Evolutionary conservation across 1,140 invertebrate genomes (phyloP), one percentile per base, ranked within the genome.

Genomic region (Apis cerana): DNA sequence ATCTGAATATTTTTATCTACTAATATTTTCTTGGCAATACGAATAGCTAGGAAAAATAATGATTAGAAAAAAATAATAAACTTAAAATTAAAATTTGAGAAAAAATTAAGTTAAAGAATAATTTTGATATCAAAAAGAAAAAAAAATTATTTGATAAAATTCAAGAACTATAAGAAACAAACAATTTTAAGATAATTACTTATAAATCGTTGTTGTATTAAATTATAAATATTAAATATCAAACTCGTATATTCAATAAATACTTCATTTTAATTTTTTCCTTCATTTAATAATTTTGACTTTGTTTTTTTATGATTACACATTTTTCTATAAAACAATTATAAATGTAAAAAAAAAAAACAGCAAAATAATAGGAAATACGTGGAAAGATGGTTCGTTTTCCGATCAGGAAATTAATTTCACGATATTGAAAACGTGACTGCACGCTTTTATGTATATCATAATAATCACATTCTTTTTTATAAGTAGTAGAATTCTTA

Each of bases 381-480:
- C 23, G 56, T 64, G 50, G 17, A 17, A 43, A 21, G n/a, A 13
- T 19, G 13, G 27, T 61, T 72, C 69, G 50, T 54, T 64, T 65
- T 8, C 59, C 56, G 21, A 27, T 17, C 58, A 70, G 78, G 59
- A 80, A 80, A 80, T 80, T 64, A 74, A 72, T 64, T 80, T 74
- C 1, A 21, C 27, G 48, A 62, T 75, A 80, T 71, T 70, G 65
- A 33, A 81, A 80, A 61, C 58, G 48, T 33, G 33, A 61, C 21
- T 21, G 43, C 23, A 54, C 11, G 23, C 1, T 33, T 11, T 9
- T 7, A 67, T 8, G 33, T 11, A 17, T 65, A 15, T 27, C 33
- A 33, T 33, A 33, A 33, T 33, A 33, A 33, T 33, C 23, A 58
- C 15, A 21, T 17, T 17, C 56, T 0, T 15, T 12, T 64, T 27